Evolutionary conservation across 2,888 invertebrate species (phyloP), one percentile per base, ranked within the genome.

Genomic region (Lasioglossum malachurum): DNA sequence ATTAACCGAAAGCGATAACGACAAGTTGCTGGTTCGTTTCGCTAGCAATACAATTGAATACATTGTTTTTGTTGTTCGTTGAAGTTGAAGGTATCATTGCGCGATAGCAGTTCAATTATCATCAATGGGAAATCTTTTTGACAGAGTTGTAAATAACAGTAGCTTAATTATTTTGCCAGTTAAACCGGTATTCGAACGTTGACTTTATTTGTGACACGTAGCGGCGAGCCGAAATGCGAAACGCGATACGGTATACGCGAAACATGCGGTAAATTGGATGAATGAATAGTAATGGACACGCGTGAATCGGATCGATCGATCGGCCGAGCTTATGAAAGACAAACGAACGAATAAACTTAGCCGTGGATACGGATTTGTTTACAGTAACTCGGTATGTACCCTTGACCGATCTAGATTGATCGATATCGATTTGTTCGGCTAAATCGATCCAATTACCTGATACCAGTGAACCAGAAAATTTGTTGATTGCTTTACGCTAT

Each of bases 321-420:
- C 78, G 89, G 84, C 84, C 71, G 80, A 35, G 90, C 90, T 82
- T 84, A 82, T 46, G 31, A 5, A 44, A 82, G 82, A 77, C 74
- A 46, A 79, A 74, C 89, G 91, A 91, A 92, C 92, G 92, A 87
- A 87, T 76, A 88, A 83, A 81, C 86, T 87, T 87, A 88, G 89
- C 90, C 87, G 88, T 88, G 90, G 76, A 83, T 87, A 84, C 60
- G 77, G 67, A 79, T 81, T 78, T 64, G n/a, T 86, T 88, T 92
- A 67, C 79, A 67, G 90, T 88, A 92, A 89, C 89, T 75, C 80
- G 87, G 86, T 89, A 91, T 49, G 23, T 23, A 49, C 81, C 89
- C 85, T 84, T 84, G 86, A 89, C 75, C 80, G 57, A 80, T 60
- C 72, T 44, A 85, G 80, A 76, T 87, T 53, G 78, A 57, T 60